Evolutionary conservation across 2,113 vertebrate genomes (phyloP), one percentile per base, ranked within the genome.

Genomic region (Pseudonaja textilis): DNA sequence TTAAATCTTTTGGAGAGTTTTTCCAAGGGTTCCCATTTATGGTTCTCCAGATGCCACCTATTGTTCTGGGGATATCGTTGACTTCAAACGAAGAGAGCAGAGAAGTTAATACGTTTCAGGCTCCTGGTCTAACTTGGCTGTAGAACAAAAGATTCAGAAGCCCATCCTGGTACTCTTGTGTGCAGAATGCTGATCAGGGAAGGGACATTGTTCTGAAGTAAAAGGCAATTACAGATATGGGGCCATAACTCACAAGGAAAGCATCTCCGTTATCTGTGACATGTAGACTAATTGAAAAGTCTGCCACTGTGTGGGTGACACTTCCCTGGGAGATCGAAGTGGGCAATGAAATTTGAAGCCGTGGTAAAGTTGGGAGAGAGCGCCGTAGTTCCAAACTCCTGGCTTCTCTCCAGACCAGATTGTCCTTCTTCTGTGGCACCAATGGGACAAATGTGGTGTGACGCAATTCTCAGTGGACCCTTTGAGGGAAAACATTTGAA

Each of bases 201-300:
- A 0, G 1, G 57, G 64, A 89, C 39, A 57, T n/a, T 6, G 55
- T 1, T 7, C 1, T 0, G 81, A 85, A 89, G 81, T 45, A 45
- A 85, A 89, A 69, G 34, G 74, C 85, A 86, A 25, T 87, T 85
- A 87, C 0, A 89, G 12, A 59, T 85, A 89, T 59, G 93, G 74
- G 45, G 87, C 86, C 81, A 86, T 59, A 55, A 59, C 52, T 94
- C 45, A 89, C 85, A 81, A 87, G 23, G 94, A 81, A 90, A 94
- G 92, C 0, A 0, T 1, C 90, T 88, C 85, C 91, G 93, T 94
- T 93, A 57, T 22, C 45, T 87, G 88, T 92, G 56, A 85, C 14
- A 18, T 56, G 54, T 1, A 12, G 42, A 56, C 7, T 14, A 87
- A 22, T 89, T 94, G 59, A 91, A 95, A 95, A 95, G 90, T 89